Conservation (phyloP, 2,113 vertebrate genomes). For the Morphnarchus princeps region DNA sequence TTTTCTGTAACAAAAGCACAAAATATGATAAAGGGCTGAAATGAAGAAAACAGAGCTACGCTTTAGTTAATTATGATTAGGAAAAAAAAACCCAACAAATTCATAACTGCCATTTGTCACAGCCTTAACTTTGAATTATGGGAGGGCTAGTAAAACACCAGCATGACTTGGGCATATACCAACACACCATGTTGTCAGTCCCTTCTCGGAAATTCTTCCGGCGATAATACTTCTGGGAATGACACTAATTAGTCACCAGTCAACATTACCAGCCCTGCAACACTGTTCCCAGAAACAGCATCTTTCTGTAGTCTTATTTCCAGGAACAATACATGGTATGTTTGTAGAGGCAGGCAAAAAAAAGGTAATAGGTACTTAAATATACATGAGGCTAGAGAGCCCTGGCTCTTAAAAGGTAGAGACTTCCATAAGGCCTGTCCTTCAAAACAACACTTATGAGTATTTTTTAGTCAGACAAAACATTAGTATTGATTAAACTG, state of each 20-base stretch:
- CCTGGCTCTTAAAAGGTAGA: neutral
- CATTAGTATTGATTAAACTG: constrained; percentile 24
- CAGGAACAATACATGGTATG: neutral
- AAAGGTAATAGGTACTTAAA: neutral
- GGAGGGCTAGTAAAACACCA: neutral
- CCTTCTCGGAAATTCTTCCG: constrained; percentile 12
- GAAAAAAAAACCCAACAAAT: neutral
- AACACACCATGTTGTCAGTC: neutral
- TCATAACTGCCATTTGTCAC: neutral
- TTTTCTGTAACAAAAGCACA: neutral
- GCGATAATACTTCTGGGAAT: constrained; percentile 29
- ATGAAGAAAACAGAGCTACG: neutral
- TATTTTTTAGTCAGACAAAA: neutral
- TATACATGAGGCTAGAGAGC: neutral
- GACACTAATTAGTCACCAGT: constrained; percentile 44
- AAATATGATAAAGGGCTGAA: neutral
- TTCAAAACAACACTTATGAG: neutral
- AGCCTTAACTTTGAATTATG: neutral
- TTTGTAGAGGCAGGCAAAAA: neutral
- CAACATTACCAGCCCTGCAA: constrained; percentile 23
- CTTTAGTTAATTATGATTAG: neutral
- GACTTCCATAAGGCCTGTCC: neutral
- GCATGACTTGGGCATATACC: neutral
- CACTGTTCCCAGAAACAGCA: constrained; percentile 35
- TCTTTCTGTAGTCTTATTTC: neutral